These are phyloP conservation scores for Amphiprion percula DNA, from an alignment of 2,113 vertebrate genomes.

Conservation along the genomic window DNA sequence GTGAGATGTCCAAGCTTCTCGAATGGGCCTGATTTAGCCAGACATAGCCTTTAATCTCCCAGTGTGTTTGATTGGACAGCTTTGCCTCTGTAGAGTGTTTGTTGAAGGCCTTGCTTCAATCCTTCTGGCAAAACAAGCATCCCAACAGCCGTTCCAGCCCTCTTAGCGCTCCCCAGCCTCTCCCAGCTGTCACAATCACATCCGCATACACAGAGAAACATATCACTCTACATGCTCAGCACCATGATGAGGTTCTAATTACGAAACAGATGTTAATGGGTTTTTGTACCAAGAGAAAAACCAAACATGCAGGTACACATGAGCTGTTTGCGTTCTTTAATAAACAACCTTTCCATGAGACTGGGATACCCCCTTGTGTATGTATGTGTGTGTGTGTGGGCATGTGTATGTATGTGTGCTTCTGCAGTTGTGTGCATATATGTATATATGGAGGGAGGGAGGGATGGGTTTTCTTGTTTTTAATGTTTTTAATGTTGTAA, in stretches of 20 bases:
- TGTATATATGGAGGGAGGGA: no score
- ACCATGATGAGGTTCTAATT: conserved; percentile 56
- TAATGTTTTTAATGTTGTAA: no score
- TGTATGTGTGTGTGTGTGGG: neutral
- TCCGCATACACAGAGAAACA: conserved; percentile 8
- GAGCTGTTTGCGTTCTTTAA: conserved; percentile 37
- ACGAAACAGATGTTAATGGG: conserved; percentile 66
- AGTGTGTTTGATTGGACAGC: conserved; percentile 78
- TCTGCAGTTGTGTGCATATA: no score
- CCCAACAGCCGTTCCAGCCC: conserved; percentile 56
- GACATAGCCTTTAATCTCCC: conserved; percentile 83
- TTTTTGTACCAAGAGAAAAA: conserved; percentile 54
- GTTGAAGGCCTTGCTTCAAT: conserved; percentile 80
- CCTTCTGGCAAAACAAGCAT: conserved; percentile 77
- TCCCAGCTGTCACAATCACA: neutral
- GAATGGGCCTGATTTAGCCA: conserved; percentile 75
- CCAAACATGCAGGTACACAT: conserved; percentile 48
- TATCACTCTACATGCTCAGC: conserved; percentile 15
- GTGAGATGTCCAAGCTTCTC: conserved; percentile 68
- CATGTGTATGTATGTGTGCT: no score
- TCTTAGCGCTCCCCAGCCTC: neutral
- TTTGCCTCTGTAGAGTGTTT: conserved; percentile 80
- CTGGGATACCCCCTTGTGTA: conserved; percentile 32
- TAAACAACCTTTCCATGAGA: conserved; percentile 27
- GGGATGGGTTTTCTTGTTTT: no score